Base-by-base conservation (phyloP, 2,797 vertebrate species). In the Tolypeutes matacus region DNA sequence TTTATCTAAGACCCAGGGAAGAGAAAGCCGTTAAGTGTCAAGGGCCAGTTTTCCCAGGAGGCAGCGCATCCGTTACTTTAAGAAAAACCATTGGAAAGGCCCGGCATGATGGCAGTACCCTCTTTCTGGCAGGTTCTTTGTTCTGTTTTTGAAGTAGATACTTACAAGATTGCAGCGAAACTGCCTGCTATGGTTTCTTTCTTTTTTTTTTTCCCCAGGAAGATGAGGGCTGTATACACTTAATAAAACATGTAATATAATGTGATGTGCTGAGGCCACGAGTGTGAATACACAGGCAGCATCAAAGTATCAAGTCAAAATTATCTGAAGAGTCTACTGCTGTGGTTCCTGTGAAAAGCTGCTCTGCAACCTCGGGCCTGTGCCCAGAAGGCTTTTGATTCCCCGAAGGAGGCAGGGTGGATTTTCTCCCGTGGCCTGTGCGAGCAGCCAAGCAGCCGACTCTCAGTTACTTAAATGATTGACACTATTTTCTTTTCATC, bases 321-420 rank as follows among this genome's bases (percentile, higher is more conserved):
- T 46, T 46, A 46, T 46, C 46, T 46, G 46, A 46, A 46, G 46
- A 46, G 46, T 11, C 46, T 46, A 46, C 46, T 46, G 46, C 46
- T 7, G 13, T 56, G 65, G 60, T 31, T 34, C 72, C 72, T 51
- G 14, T 1, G 73, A 34, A 15, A 11, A 62, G 51, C 53, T 49
- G 46, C 36, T 14, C 53, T 1, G 60, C 31, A 34, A 58, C 70
- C 69, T 4, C 25, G n/a, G 12, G 2, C 36, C 15, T 69, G 85
- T 4, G 2, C 29, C 53, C 21, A 8, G 31, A 8, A 46, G 5
- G 20, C 27, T 53, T 36, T 7, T 17, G 51, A n/a, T 17, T 31
- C 25, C 6, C 0, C 7, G 67, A 20, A 25, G 56, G 15, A 3
- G 0, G 0, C 0, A 17, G 3, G 67, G 36, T 0, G 0, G 29